Base-by-base conservation (phyloP, 2,113 vertebrate genomes). In the Psilopsiagon aurifrons region DNA sequence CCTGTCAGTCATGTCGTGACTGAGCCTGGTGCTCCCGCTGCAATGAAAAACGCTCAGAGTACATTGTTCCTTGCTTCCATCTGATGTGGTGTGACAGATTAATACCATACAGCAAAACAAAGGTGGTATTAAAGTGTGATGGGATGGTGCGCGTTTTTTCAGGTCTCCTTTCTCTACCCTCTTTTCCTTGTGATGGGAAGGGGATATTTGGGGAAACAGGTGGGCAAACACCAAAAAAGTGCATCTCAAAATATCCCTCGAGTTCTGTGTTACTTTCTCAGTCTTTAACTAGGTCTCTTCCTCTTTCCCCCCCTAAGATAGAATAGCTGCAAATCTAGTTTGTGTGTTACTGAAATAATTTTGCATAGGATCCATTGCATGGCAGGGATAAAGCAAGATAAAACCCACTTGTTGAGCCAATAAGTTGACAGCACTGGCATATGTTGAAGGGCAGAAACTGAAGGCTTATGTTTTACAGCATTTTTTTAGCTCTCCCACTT, bases 81-180 rank as follows among this genome's bases (percentile, higher is more conserved):
- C 33, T 37, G 27, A 5, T 1, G 57, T 24, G 47, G 12, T n/a
- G 23, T 31, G 35, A 5, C 43, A 79, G 74, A 44, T 44, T 14
- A 23, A 43, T 9, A 9, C 27, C n/a, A 39, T 14, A 43, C 80
- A 47, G 67, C 29, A 24, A 51, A 25, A 66, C 62, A 19, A 10
- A 84, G 73, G 28, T 24, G 54, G 2, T 60, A 46, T 1, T 35
- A 52, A 5, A 4, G 35, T 11, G 1, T 59, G 33, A 4, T 77
- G 39, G 63, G 28, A 18, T 13, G 82, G 25, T 29, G 23, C n/a
- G 16, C 8, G 35, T 68, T 13, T 77, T 41, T 57, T 39, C 20
- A 28, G 60, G 54, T 74, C 4, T 39, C 1, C 5, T 29, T n/a
- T 81, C 41, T 9, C 27, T 39, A 0, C 28, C 39, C 3, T 1